Evolutionary conservation across 2,888 invertebrate genomes (phyloP).

Genomic region (Heliconius cydno): DNA sequence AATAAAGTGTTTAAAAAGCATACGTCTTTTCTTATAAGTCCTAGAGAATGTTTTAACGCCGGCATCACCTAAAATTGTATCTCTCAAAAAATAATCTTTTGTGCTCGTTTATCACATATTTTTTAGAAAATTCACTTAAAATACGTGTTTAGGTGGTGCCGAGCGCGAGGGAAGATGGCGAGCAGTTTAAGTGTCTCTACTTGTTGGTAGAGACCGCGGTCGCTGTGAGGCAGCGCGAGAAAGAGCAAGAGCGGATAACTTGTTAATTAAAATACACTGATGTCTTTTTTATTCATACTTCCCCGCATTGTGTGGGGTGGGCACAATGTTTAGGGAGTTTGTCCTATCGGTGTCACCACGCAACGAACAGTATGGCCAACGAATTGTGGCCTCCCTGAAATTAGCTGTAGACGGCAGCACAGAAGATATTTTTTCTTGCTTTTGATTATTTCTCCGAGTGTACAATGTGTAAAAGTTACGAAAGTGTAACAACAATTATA

Average conservation of each 20-base stretch:
- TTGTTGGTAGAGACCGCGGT: constrained; percentile 74
- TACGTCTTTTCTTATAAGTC: constrained; percentile 52
- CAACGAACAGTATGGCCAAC: no score
- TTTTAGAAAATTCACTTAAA: neutral
- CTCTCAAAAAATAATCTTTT: neutral
- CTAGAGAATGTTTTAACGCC: constrained; percentile 69
- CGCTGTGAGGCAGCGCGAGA: constrained; percentile 71
- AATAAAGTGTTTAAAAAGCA: constrained; percentile 60
- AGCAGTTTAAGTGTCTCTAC: constrained; percentile 70
- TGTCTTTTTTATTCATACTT: neutral
- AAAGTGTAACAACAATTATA: neutral
- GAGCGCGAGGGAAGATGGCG: constrained; percentile 61
- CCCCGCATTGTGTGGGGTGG: no score
- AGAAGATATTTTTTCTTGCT: no score
- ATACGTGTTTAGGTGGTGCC: constrained; percentile 66
- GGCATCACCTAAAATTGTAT: constrained; percentile 69
- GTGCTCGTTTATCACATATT: neutral
- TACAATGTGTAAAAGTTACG: no score
- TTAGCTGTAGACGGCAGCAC: no score
- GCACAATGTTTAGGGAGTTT: no score
- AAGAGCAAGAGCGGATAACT: constrained; percentile 61
- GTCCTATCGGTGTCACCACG: no score
- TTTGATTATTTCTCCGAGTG: no score
- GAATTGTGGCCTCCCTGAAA: no score
- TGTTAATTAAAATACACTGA: constrained; percentile 15